These are phyloP conservation scores for Proterorhinus semilunaris DNA, from an alignment of 2,113 vertebrate genomes.

Conservation along the genomic window DNA sequence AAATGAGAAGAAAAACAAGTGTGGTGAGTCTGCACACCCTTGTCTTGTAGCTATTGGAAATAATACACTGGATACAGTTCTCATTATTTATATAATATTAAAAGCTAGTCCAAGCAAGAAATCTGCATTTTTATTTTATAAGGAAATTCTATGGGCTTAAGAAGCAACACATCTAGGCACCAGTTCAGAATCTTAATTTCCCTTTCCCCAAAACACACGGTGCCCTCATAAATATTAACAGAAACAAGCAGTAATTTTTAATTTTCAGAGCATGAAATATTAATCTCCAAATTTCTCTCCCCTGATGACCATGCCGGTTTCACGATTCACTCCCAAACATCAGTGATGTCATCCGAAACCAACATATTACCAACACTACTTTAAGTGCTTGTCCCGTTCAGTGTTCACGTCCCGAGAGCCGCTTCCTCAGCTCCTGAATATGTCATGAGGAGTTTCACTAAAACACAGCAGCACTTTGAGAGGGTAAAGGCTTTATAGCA, in stretches of 20 bases:
- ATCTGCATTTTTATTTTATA: too few relatives aligned
- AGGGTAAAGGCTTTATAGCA: not conserved
- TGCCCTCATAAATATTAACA: not conserved
- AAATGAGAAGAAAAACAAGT: too few relatives aligned
- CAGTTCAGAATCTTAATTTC: not conserved
- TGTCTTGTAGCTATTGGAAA: not conserved
- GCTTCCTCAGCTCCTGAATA: conserved; percentile 7
- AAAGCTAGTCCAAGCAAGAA: too few relatives aligned
- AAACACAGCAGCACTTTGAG: not conserved
- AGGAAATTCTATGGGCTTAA: too few relatives aligned
- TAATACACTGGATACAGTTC: not conserved
- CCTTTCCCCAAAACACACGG: not conserved
- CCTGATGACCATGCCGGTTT: not conserved
- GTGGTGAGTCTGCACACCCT: too few relatives aligned
- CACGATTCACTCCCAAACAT: not conserved
- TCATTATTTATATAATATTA: not conserved
- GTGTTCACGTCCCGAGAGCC: not conserved
- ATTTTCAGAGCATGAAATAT: not conserved
- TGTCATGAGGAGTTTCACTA: conserved; percentile 5
- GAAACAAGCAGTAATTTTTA: not conserved
- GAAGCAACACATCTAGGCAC: too few relatives aligned
- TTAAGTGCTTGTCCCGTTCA: not conserved
- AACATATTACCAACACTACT: not conserved
- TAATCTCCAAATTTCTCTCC: not conserved
- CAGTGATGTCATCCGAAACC: not conserved